phyloP scores from a whole-genome alignment of 2,888 invertebrate genomes.

The Drosophila nr. fundita region DNA sequence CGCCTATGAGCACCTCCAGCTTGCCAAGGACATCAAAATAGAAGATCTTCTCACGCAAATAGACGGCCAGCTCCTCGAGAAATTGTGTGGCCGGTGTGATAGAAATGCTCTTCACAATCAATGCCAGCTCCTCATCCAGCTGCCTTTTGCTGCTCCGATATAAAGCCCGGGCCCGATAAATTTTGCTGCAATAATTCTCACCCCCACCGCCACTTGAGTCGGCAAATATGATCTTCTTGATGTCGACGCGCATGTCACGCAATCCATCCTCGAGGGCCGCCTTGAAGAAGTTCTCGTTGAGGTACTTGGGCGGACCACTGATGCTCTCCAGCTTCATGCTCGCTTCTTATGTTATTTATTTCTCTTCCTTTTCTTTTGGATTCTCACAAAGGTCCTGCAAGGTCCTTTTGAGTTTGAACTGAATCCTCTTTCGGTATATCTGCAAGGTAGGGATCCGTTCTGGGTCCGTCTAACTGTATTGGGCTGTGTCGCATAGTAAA shows the following conservation, averaged over 20 bases:
- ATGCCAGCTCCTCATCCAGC: conserved; percentile 76
- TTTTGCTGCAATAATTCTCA: conserved; percentile 84
- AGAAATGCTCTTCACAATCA: conserved; percentile 83
- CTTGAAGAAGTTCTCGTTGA: conserved; percentile 82
- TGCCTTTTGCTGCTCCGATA: conserved; percentile 79
- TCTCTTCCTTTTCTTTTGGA: background rate
- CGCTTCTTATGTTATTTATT: background rate
- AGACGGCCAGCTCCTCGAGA: conserved; percentile 85
- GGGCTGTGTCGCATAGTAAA: conserved; percentile 56
- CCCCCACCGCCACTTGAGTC: conserved; percentile 81
- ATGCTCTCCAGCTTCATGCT: conserved; percentile 73
- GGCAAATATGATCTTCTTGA: conserved; percentile 79
- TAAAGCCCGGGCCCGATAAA: conserved; percentile 79
- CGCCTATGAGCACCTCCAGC: conserved; percentile 84
- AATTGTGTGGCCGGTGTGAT: conserved; percentile 85
- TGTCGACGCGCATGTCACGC: conserved; percentile 77
- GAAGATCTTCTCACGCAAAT: conserved; percentile 85
- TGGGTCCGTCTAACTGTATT: conserved; percentile 22
- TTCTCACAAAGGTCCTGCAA: background rate
- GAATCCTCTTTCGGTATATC: conserved; percentile 2
- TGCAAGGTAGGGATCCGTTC: background rate
- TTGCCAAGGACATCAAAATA: conserved; percentile 85
- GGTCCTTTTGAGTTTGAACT: background rate
- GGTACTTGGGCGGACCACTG: conserved; percentile 75
- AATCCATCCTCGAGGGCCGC: conserved; percentile 82